phyloP scores from a whole-genome alignment of 2,888 invertebrate genomes.

The Incurvaria masculella region DNA sequence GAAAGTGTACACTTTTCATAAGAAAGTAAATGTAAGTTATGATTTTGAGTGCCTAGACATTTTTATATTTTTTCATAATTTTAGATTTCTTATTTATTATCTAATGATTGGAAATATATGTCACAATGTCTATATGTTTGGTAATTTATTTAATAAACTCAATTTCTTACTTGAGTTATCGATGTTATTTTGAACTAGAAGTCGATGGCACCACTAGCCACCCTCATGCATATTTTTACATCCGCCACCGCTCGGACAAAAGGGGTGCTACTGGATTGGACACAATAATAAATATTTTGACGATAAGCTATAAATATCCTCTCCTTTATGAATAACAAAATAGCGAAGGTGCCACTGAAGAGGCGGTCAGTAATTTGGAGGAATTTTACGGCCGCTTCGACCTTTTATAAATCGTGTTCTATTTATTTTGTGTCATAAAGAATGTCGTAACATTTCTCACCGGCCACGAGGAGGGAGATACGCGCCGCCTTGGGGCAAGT shows the following conservation, averaged over 20 bases:
- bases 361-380: conserved; percentile 38
- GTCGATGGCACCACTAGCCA: conserved; percentile 30
- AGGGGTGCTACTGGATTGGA: conserved; percentile 43
- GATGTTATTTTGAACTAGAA: no score
- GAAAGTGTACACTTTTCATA: no score
- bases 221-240: conserved; percentile 42
- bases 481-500: no score
- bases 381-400: conserved; percentile 44
- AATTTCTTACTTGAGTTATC: no score
- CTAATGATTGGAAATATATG: no score
- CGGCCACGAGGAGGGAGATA: no score
- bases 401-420: conserved; percentile 43
- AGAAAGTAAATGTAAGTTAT: no score
- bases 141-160: no score
- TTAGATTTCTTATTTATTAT: no score
- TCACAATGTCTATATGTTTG: no score
- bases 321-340: conserved; percentile 54
- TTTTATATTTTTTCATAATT: no score
- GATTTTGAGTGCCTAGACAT: no score
- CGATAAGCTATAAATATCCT: conserved; percentile 54
- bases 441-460: not conserved
- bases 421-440: conserved; percentile 31
- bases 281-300: conserved; percentile 57
- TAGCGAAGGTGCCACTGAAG: conserved; percentile 33
- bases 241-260: conserved; percentile 40